Evolutionary conservation across 2,888 invertebrate species (phyloP).

Genomic region (Didymodactylos carnosus): DNA sequence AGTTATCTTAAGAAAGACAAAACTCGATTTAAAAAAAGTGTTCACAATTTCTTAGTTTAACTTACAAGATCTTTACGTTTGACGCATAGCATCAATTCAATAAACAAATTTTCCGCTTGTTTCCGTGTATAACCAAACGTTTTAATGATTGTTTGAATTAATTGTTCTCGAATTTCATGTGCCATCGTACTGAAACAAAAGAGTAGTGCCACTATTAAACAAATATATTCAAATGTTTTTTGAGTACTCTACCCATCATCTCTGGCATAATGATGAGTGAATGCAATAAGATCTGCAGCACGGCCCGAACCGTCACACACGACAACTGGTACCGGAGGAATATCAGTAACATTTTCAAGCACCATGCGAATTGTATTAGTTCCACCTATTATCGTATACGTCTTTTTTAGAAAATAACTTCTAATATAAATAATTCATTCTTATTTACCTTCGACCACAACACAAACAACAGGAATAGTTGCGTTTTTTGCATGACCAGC

Average conservation of each 20-base stretch:
- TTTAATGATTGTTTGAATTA: conserved; percentile 69
- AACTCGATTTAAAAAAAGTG: conserved; percentile 14
- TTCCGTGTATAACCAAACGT: conserved; percentile 64
- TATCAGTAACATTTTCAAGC: conserved; percentile 84
- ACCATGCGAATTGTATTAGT: conserved; percentile 87
- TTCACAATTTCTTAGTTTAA: too few species aligned
- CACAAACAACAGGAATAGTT: background rate
- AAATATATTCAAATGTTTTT: too few species aligned
- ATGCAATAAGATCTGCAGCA: conserved; percentile 79
- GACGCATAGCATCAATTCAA: conserved; percentile 77
- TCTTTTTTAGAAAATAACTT: too few species aligned
- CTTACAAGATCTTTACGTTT: conserved; percentile 75
- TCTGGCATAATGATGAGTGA: conserved; percentile 57
- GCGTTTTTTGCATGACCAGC: background rate
- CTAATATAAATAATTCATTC: too few species aligned
- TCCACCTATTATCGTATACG: too few species aligned
- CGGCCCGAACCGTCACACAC: conserved; percentile 92
- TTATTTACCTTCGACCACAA: background rate
- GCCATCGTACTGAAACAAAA: conserved; percentile 45
- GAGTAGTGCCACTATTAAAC: too few species aligned
- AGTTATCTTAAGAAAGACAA: conserved; percentile 21
- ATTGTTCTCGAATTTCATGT: conserved; percentile 72
- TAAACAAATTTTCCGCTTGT: conserved; percentile 69
- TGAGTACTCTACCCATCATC: background rate
- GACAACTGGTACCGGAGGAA: conserved; percentile 86